Conservation (phyloP, 64 coral and sea anemone genomes). For the Catalaphyllia jardinei region DNA sequence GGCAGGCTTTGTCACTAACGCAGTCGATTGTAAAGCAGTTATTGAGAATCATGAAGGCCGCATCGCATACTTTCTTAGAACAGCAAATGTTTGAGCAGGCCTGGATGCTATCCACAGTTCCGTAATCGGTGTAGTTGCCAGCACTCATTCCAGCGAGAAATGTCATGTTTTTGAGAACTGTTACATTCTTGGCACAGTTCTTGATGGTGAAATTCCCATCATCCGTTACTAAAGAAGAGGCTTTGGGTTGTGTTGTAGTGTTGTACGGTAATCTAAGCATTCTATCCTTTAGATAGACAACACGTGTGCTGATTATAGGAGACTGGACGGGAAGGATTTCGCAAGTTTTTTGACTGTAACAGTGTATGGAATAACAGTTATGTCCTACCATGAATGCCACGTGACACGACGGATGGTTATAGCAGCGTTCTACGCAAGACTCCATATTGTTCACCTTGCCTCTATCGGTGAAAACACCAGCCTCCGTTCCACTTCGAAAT, state of each 20-base stretch:
- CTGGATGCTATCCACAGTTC: slow-evolving; percentile 68
- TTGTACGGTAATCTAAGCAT: slow-evolving; percentile 56
- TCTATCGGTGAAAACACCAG: slow-evolving; percentile 67
- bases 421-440: slow-evolving; percentile 68
- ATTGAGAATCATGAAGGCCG: slow-evolving; percentile 79
- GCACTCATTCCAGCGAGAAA: slow-evolving; percentile 80
- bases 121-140: slow-evolving; percentile 89
- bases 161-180: slow-evolving; percentile 75
- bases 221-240: background rate
- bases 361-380: slow-evolving; percentile 81
- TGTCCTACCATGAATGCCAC: slow-evolving; percentile 81
- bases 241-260: background rate
- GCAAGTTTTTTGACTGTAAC: slow-evolving; percentile 82
- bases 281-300: slow-evolving; percentile 81
- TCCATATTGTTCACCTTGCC: slow-evolving; percentile 76
- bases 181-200: slow-evolving; percentile 62
- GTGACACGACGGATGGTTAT: slow-evolving; percentile 56
- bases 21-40: slow-evolving; percentile 91
- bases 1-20: slow-evolving; percentile 63
- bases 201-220: slow-evolving; percentile 19
- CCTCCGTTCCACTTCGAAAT: slow-evolving; percentile 69
- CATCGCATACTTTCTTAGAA: slow-evolving; percentile 71
- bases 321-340: slow-evolving; percentile 71
- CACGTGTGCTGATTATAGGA: slow-evolving; percentile 62
- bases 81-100: slow-evolving; percentile 81